Evolutionary conservation across 2,888 invertebrate species (phyloP).

Genomic region (Carterocephalus palaemon): DNA sequence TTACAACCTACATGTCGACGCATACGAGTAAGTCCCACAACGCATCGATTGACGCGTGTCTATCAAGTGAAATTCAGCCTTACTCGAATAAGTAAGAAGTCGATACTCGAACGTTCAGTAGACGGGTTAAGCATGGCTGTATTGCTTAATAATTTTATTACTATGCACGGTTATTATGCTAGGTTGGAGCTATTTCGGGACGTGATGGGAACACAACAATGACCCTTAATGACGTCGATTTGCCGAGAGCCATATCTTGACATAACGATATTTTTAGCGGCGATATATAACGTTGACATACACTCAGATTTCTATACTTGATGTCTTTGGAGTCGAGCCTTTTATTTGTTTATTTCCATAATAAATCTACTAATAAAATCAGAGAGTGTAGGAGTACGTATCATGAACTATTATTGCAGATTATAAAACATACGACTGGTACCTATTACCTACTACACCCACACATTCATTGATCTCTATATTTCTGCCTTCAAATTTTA

Average conservation of each 20-base stretch:
- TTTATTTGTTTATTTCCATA: constrained; percentile 4
- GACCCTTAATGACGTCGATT: constrained; percentile 38
- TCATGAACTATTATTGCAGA: too few species aligned
- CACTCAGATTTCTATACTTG: not conserved
- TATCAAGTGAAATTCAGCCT: constrained; percentile 32
- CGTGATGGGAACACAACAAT: constrained; percentile 50
- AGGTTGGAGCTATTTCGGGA: constrained; percentile 55
- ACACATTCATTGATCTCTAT: too few species aligned
- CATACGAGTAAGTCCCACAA: constrained; percentile 47
- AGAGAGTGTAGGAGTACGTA: too few species aligned
- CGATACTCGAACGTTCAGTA: constrained; percentile 23
- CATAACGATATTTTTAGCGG: constrained; percentile 29
- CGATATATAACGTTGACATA: constrained; percentile 15
- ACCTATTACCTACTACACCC: too few species aligned
- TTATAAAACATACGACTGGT: too few species aligned
- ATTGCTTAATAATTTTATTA: constrained; percentile 58
- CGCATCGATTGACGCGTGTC: constrained; percentile 31
- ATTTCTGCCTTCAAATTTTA: too few species aligned
- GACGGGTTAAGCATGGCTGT: constrained; percentile 33
- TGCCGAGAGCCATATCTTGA: constrained; percentile 27
- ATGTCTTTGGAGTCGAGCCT: constrained; percentile 2
- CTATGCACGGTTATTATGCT: constrained; percentile 47
- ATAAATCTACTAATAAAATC: too few species aligned
- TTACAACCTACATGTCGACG: constrained; percentile 52
- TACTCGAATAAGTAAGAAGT: constrained; percentile 27